Evolutionary conservation across 2,113 vertebrate species (phyloP).

Genomic region (Megalops atlanticus): DNA sequence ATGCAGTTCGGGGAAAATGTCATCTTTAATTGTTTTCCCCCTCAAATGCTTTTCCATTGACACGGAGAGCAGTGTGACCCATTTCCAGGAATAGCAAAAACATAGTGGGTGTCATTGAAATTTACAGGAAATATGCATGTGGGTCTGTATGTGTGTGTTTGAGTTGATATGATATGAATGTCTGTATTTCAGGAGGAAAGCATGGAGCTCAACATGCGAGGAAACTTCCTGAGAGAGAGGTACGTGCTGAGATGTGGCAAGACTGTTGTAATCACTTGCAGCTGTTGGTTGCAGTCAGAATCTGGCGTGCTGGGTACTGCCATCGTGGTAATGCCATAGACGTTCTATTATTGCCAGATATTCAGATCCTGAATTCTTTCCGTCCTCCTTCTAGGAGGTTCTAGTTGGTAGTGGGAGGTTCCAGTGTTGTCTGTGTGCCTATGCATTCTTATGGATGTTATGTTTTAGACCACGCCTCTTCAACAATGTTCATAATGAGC

Average conservation of each 20-base stretch:
- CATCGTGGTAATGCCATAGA: neutral
- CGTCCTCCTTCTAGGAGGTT: no score
- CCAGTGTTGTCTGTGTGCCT: no score
- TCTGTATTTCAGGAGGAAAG: slow-evolving; percentile 64
- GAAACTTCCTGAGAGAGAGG: slow-evolving; percentile 64
- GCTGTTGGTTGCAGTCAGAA: neutral
- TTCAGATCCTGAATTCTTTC: neutral
- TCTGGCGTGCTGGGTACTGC: neutral
- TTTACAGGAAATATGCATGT: neutral
- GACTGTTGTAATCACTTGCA: neutral
- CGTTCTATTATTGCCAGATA: neutral
- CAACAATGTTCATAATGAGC: no score
- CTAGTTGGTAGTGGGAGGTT: no score
- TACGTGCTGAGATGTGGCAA: slow-evolving; percentile 36
- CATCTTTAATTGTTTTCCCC: neutral
- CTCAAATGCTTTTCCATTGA: no score
- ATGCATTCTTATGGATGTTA: no score
- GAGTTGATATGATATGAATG: neutral
- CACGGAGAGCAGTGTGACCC: no score
- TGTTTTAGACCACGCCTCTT: no score
- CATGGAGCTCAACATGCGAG: slow-evolving; percentile 64
- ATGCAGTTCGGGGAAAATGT: neutral
- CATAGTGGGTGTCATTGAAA: no score
- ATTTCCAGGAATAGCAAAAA: no score
- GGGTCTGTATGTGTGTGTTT: neutral